These are phyloP conservation scores for Epinotia brunnichana DNA, from an alignment of 2,888 invertebrate genomes.

Conservation along the genomic window DNA sequence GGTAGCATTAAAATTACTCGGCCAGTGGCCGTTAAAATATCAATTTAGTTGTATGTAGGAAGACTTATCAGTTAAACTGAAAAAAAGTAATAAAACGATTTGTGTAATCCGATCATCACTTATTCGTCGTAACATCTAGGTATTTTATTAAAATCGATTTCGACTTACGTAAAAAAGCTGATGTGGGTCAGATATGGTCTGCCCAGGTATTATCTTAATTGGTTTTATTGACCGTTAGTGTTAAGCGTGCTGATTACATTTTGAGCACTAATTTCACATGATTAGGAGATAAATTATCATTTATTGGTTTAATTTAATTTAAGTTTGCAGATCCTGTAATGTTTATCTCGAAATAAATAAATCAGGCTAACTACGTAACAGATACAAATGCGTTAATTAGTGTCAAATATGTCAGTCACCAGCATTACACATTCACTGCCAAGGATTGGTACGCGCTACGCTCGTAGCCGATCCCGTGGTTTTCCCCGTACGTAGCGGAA, in stretches of 20 bases:
- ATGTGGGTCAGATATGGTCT: slow-evolving; percentile 25
- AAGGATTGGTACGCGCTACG: no score
- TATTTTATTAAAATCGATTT: background rate
- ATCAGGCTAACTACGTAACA: background rate
- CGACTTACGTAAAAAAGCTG: slow-evolving; percentile 13
- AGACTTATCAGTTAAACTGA: no score
- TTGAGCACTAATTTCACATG: slow-evolving; percentile 7
- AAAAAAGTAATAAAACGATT: no score
- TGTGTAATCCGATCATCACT: background rate
- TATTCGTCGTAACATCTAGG: background rate
- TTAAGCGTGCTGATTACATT: background rate
- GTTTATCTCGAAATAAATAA: no score
- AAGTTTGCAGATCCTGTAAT: background rate
- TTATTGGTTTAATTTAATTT: slow-evolving; percentile 17
- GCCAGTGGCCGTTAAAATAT: no score
- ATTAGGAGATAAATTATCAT: slow-evolving; percentile 3
- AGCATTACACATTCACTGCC: no score
- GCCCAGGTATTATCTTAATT: slow-evolving; percentile 26
- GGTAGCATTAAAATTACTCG: no score
- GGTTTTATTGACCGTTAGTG: slow-evolving; percentile 24
- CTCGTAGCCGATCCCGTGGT: no score
- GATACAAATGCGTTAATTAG: background rate
- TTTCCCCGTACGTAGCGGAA: no score
- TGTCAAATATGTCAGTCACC: no score
- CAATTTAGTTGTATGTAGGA: no score